A percentile compares a stretch with the other conserved stretches of the same genome.
Evolutionary conservation across 2,888 invertebrate genomes (phyloP).

Genomic region (Mythimna vitellina): DNA sequence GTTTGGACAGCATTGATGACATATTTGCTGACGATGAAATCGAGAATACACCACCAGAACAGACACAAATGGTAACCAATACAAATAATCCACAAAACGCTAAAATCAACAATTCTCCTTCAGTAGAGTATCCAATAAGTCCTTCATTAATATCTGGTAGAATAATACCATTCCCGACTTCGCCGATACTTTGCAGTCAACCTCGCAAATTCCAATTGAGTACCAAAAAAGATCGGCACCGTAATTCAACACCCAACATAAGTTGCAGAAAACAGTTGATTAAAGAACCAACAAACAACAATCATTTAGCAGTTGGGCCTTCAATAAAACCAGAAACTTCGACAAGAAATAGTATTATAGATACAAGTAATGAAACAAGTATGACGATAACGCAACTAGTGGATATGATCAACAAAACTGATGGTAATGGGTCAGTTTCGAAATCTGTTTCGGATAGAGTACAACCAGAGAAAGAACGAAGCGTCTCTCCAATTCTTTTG

Average conservation of each 20-base stretch:
- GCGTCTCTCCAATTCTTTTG: conserved; percentile 79
- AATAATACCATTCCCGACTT: conserved; percentile 68
- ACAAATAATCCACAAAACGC: conserved; percentile 26
- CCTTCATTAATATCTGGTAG: conserved; percentile 84
- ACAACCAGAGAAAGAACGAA: conserved; percentile 69
- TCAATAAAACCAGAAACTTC: conserved; percentile 49
- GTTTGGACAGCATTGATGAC: conserved; percentile 80
- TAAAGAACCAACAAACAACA: conserved; percentile 60
- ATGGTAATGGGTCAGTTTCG: conserved; percentile 60
- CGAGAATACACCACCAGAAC: conserved; percentile 67
- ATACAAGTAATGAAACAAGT: conserved; percentile 77
- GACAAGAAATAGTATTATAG: conserved; percentile 57
- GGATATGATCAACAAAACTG: conserved; percentile 83
- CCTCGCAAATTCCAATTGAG: conserved; percentile 74
- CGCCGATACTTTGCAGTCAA: conserved; percentile 84
- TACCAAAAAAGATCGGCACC: conserved; percentile 69
- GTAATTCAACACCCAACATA: conserved; percentile 70
- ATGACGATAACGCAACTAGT: conserved; percentile 87
- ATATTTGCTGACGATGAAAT: conserved; percentile 82
- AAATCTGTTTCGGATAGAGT: conserved; percentile 30
- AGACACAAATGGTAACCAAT: conserved; percentile 29
- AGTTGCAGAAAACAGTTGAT: conserved; percentile 71
- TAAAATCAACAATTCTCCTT: conserved; percentile 46
- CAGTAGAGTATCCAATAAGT: conserved; percentile 69
- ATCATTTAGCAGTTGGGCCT: conserved; percentile 42